Percentiles rank a stretch among this genome's conserved stretches.
These are phyloP conservation scores for Tragelaphus buxtoni DNA, from an alignment of 2,113 vertebrate genomes.

Conservation along the genomic window DNA sequence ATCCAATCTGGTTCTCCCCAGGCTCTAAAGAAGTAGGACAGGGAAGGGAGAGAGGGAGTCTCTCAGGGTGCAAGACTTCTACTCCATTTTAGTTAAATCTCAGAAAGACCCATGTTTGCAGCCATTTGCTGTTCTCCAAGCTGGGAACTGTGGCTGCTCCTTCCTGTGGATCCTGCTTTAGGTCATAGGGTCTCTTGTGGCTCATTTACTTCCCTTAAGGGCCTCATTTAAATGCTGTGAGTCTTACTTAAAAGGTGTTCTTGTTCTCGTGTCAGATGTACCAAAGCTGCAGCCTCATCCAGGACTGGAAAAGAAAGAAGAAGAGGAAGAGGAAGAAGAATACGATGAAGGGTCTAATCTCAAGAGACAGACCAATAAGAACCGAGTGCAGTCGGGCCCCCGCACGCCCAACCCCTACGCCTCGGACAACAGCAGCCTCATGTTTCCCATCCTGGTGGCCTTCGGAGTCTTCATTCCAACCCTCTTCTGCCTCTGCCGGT, in stretches of 20 bases:
- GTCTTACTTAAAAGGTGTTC: constrained; percentile 39
- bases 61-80: not conserved
- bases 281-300: constrained; percentile 98
- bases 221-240: not conserved
- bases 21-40: not conserved
- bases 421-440: constrained; percentile 99
- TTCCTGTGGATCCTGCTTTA: not conserved
- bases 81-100: not conserved
- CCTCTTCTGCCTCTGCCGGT: constrained; percentile 98
- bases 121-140: not conserved
- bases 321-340: constrained; percentile 90
- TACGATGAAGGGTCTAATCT: constrained; percentile 92
- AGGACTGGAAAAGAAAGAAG: constrained; percentile 93
- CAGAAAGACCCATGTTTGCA: not conserved
- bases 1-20: not conserved
- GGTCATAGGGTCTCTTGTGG: not conserved
- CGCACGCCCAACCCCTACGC: constrained; percentile 98
- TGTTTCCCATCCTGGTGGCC: constrained; percentile 98
- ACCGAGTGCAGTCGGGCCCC: constrained; percentile 95
- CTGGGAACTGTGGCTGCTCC: not conserved
- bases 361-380: constrained; percentile 86
- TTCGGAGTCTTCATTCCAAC: constrained; percentile 99
- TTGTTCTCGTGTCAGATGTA: constrained; percentile 86
- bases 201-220: not conserved
- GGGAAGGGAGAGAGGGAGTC: not conserved